Conservation (phyloP, 1,140 invertebrate species). For the Nephotettix cincticeps region DNA sequence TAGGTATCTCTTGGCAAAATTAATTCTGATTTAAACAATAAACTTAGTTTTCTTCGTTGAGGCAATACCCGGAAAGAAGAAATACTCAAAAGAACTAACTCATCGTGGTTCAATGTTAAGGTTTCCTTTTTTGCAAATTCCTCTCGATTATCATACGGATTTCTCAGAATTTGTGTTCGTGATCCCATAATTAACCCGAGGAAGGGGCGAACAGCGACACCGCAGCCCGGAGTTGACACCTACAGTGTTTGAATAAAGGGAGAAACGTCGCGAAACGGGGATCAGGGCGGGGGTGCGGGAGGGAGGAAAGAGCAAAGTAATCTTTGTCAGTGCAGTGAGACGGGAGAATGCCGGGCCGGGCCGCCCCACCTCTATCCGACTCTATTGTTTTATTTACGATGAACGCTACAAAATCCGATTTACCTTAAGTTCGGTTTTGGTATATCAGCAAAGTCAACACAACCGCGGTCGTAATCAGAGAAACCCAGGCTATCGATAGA, state of each 20-base stretch:
- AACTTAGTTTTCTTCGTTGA: too few species aligned
- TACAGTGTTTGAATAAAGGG: slow-evolving; percentile 29
- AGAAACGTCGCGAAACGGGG: slow-evolving; percentile 26
- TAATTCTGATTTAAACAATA: too few species aligned
- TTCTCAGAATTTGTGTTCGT: too few species aligned
- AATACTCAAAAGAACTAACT: too few species aligned
- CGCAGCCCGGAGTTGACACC: neutral
- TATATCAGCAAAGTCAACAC: slow-evolving; percentile 12
- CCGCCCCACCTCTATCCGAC: neutral
- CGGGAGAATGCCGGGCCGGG: slow-evolving; percentile 6
- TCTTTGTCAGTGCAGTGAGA: slow-evolving; percentile 9
- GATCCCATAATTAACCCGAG: too few species aligned
- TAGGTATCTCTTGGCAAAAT: too few species aligned
- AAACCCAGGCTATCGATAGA: neutral
- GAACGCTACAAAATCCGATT: slow-evolving; percentile 25
- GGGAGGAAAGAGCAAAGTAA: slow-evolving; percentile 23
- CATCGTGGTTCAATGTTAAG: too few species aligned
- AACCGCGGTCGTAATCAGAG: neutral
- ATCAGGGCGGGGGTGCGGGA: neutral
- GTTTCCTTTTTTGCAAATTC: too few species aligned
- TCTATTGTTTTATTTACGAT: slow-evolving; percentile 17
- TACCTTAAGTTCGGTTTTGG: slow-evolving; percentile 19
- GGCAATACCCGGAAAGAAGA: too few species aligned
- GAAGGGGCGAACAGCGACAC: too few species aligned
- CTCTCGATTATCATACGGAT: too few species aligned